These are phyloP conservation scores for Rhincodon typus DNA, from an alignment of 2,797 vertebrate genomes.

Conservation along the genomic window DNA sequence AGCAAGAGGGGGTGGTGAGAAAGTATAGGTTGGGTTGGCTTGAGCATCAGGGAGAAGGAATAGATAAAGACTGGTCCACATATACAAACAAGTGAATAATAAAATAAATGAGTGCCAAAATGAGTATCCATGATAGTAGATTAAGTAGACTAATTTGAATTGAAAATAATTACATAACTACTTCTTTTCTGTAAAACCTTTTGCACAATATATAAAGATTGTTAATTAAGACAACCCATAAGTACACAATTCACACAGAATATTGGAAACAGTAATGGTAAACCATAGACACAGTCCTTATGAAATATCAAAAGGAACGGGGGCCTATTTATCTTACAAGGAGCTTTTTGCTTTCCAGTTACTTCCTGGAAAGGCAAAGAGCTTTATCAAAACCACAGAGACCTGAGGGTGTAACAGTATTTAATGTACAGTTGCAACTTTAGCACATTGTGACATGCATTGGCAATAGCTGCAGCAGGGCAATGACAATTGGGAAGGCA, in stretches of 20 bases:
- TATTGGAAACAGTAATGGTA: not conserved
- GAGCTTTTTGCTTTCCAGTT: not conserved
- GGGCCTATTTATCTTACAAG: not conserved
- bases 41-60: no score
- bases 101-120: no score
- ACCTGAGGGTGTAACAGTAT: not conserved
- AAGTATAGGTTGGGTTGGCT: not conserved
- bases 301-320: not conserved
- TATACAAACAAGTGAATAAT: not conserved
- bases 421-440: not conserved
- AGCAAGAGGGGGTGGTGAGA: not conserved
- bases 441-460: not conserved
- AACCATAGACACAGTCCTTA: not conserved
- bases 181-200: not conserved
- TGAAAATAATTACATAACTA: not conserved
- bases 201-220: not conserved
- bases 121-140: not conserved
- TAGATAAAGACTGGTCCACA: no score
- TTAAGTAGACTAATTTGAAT: not conserved
- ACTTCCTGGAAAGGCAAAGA: not conserved
- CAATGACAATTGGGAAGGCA: not conserved
- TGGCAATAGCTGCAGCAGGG: not conserved
- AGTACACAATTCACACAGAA: not conserved
- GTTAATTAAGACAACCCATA: not conserved
- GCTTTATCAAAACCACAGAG: not conserved